Percentiles rank a stretch among this genome's conserved stretches.
phyloP scores from a whole-genome alignment of 37 sponge, comb jelly and placozoan species.

The Cliona cf. orientalis region DNA sequence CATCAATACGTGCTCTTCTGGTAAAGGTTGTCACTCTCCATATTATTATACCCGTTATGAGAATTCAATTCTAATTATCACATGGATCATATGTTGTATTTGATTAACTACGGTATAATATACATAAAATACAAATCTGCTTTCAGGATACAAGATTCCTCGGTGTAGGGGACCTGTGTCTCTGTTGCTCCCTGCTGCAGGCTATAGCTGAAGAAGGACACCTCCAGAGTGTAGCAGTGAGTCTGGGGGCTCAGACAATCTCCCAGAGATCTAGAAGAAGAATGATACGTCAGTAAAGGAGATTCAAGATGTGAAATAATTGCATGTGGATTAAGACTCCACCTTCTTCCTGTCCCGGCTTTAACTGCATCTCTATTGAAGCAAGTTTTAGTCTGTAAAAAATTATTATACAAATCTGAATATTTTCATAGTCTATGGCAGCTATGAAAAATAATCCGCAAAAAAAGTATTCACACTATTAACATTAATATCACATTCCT shows the following conservation, averaged over 20 bases:
- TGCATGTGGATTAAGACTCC: background rate
- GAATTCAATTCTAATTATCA: too few relatives aligned
- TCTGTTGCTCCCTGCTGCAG: constrained; percentile 9
- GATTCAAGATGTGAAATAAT: background rate
- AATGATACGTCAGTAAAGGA: background rate
- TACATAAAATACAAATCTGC: too few relatives aligned
- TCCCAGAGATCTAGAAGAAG: constrained; percentile 72
- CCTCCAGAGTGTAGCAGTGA: constrained; percentile 96
- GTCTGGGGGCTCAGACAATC: constrained; percentile 71
- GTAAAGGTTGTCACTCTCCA: too few relatives aligned
- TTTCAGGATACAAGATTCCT: constrained; percentile 79
- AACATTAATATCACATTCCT: too few relatives aligned
- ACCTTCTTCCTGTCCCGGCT: constrained; percentile 95
- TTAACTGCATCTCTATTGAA: constrained; percentile 95
- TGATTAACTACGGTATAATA: too few relatives aligned
- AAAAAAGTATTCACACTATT: background rate
- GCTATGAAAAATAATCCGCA: too few relatives aligned
- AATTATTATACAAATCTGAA: too few relatives aligned
- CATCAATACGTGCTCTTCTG: too few relatives aligned
- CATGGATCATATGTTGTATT: too few relatives aligned
- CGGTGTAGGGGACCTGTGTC: constrained; percentile 67
- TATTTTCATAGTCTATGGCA: too few relatives aligned
- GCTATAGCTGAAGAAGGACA: constrained; percentile 93
- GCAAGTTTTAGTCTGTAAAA: constrained; percentile 84
- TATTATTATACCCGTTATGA: too few relatives aligned